phyloP scores from a whole-genome alignment of 2,797 vertebrate species.

The Neosilurus mollespiculum region DNA sequence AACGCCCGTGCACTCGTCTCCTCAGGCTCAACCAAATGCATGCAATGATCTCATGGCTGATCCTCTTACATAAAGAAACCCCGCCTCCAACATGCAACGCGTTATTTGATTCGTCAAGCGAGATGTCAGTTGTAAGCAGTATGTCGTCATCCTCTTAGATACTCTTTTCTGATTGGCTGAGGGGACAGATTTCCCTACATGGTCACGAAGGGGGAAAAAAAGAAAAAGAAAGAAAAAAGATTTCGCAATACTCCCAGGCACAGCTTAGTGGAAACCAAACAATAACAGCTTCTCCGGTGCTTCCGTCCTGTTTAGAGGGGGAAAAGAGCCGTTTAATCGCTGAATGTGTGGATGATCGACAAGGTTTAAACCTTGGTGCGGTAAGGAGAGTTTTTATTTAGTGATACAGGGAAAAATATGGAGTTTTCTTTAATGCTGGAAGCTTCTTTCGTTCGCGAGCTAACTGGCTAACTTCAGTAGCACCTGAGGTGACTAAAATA shows the following conservation, averaged over 20 bases:
- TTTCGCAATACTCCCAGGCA: slow-evolving; percentile 75
- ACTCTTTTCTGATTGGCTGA: slow-evolving; percentile 63
- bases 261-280: slow-evolving; percentile 71
- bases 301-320: slow-evolving; percentile 51
- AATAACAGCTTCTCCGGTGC: slow-evolving; percentile 69
- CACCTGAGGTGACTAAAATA: background rate
- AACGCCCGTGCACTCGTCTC: background rate
- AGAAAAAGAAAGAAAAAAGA: slow-evolving; percentile 64
- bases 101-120: slow-evolving; percentile 49
- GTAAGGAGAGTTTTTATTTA: slow-evolving; percentile 62
- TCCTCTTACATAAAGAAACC: slow-evolving; percentile 60
- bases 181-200: slow-evolving; percentile 71
- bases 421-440: background rate
- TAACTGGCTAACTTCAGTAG: slow-evolving; percentile 14
- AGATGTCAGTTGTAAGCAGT: slow-evolving; percentile 51
- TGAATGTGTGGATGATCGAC: slow-evolving; percentile 41
- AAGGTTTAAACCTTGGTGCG: slow-evolving; percentile 52
- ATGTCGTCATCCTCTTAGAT: slow-evolving; percentile 65
- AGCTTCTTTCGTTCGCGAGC: background rate
- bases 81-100: slow-evolving; percentile 33
- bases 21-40: slow-evolving; percentile 9
- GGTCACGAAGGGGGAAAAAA: slow-evolving; percentile 62
- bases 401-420: background rate
- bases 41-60: slow-evolving; percentile 56
- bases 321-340: background rate